Conservation (phyloP, 2,113 vertebrate genomes). For the Salvelinus fontinalis region DNA sequence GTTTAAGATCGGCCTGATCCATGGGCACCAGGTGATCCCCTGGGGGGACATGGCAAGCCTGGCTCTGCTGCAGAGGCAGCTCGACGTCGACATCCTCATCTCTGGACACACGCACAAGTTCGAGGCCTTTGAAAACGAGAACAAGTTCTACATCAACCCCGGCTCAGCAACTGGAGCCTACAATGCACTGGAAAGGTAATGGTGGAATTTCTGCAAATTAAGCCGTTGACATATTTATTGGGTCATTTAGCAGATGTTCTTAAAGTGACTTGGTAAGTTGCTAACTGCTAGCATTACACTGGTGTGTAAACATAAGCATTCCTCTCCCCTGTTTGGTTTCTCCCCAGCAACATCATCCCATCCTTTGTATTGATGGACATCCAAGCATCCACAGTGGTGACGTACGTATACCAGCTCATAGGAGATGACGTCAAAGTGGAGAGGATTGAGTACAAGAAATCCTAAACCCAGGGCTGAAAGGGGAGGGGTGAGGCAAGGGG, state of each 20-base stretch:
- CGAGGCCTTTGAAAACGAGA: slow-evolving; percentile 97
- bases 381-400: slow-evolving; percentile 97
- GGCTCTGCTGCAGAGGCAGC: slow-evolving; percentile 92
- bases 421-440: slow-evolving; percentile 98
- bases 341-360: slow-evolving; percentile 93
- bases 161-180: slow-evolving; percentile 98
- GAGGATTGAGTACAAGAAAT: slow-evolving; percentile 98
- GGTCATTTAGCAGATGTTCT: too few species aligned
- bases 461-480: slow-evolving; percentile 67
- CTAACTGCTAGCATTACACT: not conserved
- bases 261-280: too few species aligned
- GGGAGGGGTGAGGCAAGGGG: not conserved
- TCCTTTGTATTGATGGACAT: slow-evolving; percentile 99
- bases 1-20: slow-evolving; percentile 98
- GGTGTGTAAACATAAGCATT: not conserved
- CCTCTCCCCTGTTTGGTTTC: slow-evolving; percentile 37
- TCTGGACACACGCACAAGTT: slow-evolving; percentile 99
- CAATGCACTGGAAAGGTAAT: slow-evolving; percentile 92
- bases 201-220: not conserved
- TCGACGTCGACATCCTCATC: slow-evolving; percentile 98
- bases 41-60: slow-evolving; percentile 98
- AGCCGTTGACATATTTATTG: too few species aligned
- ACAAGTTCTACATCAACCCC: slow-evolving; percentile 99
- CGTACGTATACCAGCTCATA: slow-evolving; percentile 97
- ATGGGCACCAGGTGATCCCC: slow-evolving; percentile 97